Percentiles rank a stretch among this genome's conserved stretches.
phyloP scores from a whole-genome alignment of 2,888 invertebrate species.

The Ichneumoninae sp. region DNA sequence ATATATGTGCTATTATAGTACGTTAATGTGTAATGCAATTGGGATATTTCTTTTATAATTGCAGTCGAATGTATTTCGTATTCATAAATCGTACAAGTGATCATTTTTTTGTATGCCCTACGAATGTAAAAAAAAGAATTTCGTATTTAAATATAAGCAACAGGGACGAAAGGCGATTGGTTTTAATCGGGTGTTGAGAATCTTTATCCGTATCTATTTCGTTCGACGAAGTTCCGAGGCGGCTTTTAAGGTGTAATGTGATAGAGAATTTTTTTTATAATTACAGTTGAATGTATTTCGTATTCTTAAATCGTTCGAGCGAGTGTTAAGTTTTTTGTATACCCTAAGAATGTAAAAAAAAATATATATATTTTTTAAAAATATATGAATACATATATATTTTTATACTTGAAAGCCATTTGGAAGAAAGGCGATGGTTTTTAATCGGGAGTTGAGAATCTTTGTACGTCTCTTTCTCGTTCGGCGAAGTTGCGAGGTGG shows the following conservation, averaged over 20 bases:
- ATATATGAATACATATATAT: too few species aligned
- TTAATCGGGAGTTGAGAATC: slow-evolving; percentile 12
- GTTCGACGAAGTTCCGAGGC: slow-evolving; percentile 18
- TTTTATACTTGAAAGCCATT: neutral
- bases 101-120: too few species aligned
- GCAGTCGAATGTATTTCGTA: too few species aligned
- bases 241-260: neutral
- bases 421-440: neutral
- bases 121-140: too few species aligned
- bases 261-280: too few species aligned
- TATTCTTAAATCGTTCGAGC: too few species aligned
- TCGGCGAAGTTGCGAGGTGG: slow-evolving; percentile 26
- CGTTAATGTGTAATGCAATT: neutral
- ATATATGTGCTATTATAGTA: neutral
- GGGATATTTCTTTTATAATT: neutral
- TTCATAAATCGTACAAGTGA: too few species aligned
- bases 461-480: neutral
- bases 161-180: neutral
- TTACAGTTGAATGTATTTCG: too few species aligned
- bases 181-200: slow-evolving; percentile 10
- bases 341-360: too few species aligned
- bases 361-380: too few species aligned
- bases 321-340: too few species aligned
- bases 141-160: neutral
- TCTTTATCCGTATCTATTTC: neutral